These are phyloP conservation scores for Yponomeuta cagnagella DNA, from an alignment of 2,888 invertebrate genomes.

Conservation along the genomic window DNA sequence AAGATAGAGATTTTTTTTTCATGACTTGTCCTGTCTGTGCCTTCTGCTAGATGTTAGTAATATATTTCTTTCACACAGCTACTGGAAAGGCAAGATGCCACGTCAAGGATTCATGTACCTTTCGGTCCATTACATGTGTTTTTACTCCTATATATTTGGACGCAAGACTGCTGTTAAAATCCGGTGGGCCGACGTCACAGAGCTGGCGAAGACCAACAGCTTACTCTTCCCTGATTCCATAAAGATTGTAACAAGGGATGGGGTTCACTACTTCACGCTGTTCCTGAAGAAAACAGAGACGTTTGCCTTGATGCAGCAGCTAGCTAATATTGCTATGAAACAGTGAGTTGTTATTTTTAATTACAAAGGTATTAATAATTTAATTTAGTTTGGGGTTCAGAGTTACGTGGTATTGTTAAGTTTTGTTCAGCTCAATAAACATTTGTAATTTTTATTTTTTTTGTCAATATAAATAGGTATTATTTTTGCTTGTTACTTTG, in stretches of 20 bases:
- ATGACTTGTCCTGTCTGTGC: too few species aligned
- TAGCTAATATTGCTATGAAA: constrained; percentile 98
- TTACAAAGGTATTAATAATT: neutral
- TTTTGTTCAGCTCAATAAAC: too few species aligned
- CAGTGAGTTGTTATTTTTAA: constrained; percentile 68
- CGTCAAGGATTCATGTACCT: constrained; percentile 98
- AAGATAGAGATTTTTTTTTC: too few species aligned
- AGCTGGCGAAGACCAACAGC: constrained; percentile 85
- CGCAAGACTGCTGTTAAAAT: constrained; percentile 91
- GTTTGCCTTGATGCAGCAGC: constrained; percentile 93
- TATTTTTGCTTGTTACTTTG: too few species aligned
- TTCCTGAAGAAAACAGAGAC: constrained; percentile 93
- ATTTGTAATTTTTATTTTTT: too few species aligned
- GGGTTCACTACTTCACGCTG: constrained; percentile 93
- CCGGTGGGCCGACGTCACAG: constrained; percentile 93
- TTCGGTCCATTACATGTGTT: constrained; percentile 97
- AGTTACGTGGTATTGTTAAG: too few species aligned
- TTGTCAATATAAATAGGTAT: too few species aligned
- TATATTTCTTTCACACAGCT: constrained; percentile 72
- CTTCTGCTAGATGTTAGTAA: too few species aligned
- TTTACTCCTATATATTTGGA: constrained; percentile 95
- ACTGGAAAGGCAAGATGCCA: constrained; percentile 94
- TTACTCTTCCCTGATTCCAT: constrained; percentile 90
- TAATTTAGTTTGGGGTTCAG: neutral
- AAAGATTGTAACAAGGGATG: constrained; percentile 88